phyloP scores from a whole-genome alignment of 2,797 vertebrate genomes.

The Malacoctenus gilli region DNA sequence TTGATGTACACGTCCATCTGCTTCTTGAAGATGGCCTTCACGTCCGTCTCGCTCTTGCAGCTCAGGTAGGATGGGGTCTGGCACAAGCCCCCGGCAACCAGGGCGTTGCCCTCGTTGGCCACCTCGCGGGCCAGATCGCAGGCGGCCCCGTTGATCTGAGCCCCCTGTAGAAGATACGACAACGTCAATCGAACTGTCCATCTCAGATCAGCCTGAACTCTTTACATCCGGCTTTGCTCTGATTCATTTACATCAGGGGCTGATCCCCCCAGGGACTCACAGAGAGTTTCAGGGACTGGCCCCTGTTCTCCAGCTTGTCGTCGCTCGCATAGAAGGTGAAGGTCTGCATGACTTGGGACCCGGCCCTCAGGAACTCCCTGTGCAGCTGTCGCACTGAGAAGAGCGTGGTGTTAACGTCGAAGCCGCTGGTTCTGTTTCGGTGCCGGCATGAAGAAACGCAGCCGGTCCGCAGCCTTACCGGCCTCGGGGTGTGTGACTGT shows the following conservation, averaged over 20 bases:
- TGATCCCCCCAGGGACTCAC: slow-evolving; percentile 46
- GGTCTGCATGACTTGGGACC: slow-evolving; percentile 90
- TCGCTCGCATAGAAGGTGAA: slow-evolving; percentile 94
- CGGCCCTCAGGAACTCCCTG: slow-evolving; percentile 90
- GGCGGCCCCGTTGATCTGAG: slow-evolving; percentile 93
- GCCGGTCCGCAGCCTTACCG: slow-evolving; percentile 81
- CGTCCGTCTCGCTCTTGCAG: slow-evolving; percentile 90
- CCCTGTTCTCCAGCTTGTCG: slow-evolving; percentile 92
- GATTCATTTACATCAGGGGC: no score
- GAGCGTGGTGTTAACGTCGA: neutral
- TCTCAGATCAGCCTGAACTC: no score
- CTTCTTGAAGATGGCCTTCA: slow-evolving; percentile 89
- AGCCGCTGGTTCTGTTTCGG: no score
- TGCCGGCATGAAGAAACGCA: neutral
- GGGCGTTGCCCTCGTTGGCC: slow-evolving; percentile 88
- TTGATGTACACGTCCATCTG: slow-evolving; percentile 90
- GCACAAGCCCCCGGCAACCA: slow-evolving; percentile 93
- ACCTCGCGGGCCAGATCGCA: slow-evolving; percentile 93
- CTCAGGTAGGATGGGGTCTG: slow-evolving; percentile 97
- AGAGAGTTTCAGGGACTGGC: slow-evolving; percentile 81
- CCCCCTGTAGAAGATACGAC: slow-evolving; percentile 66
- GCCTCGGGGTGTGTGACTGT: slow-evolving; percentile 91
- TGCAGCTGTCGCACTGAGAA: slow-evolving; percentile 89
- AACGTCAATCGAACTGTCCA: no score
- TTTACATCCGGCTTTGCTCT: no score